Evolutionary conservation across 2,888 invertebrate species (phyloP).

Genomic region (Ganaspis brasiliensis): DNA sequence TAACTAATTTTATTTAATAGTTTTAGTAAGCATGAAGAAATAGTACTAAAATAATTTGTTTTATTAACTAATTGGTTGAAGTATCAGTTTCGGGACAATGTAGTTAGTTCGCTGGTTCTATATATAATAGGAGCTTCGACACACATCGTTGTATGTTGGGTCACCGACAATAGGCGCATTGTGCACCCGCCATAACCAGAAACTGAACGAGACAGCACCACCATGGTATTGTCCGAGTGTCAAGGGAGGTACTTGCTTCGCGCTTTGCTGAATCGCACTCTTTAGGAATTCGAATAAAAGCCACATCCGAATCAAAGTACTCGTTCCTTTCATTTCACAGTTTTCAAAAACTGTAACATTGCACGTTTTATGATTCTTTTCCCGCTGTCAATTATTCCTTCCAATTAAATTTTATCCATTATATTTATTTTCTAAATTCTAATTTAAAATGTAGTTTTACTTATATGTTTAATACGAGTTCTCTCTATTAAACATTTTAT

Average conservation of each 20-base stretch:
- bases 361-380: background rate
- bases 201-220: constrained; percentile 77
- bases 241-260: constrained; percentile 66
- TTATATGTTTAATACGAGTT: too few relatives aligned
- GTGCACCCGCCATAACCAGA: constrained; percentile 80
- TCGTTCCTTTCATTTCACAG: constrained; percentile 25
- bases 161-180: constrained; percentile 79
- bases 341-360: background rate
- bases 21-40: too few relatives aligned
- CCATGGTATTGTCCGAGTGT: constrained; percentile 78
- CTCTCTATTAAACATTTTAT: too few relatives aligned
- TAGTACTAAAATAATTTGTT: background rate
- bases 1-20: too few relatives aligned
- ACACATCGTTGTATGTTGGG: constrained; percentile 74
- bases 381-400: constrained; percentile 17
- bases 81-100: constrained; percentile 52
- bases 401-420: background rate
- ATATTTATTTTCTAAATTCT: background rate
- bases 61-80: constrained; percentile 22
- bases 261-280: constrained; percentile 67
- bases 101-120: constrained; percentile 59
- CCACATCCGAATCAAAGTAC: constrained; percentile 47
- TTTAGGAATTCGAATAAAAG: constrained; percentile 53
- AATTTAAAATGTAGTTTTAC: too few relatives aligned
- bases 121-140: constrained; percentile 64